These are phyloP conservation scores for Paguma larvata DNA, from an alignment of 2,797 vertebrate genomes.

Conservation along the genomic window DNA sequence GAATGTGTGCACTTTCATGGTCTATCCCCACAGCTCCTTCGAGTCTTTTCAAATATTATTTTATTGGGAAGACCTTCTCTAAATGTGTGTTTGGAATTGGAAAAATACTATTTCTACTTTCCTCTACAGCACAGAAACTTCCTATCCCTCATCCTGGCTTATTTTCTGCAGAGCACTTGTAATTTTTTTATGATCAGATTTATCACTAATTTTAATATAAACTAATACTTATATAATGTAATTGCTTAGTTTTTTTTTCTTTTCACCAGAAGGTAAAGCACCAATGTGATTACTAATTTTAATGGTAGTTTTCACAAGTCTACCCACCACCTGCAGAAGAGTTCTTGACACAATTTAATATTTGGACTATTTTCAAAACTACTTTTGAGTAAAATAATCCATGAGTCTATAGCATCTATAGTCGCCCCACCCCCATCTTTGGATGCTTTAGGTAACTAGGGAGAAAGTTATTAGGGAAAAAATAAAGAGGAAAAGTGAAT, in stretches of 20 bases:
- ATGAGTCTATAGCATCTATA: not conserved
- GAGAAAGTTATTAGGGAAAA: not conserved
- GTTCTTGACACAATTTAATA: not conserved
- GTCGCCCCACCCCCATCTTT: accelerated
- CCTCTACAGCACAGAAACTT: not conserved
- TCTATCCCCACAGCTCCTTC: not conserved
- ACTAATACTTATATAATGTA: not conserved
- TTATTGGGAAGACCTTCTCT: not conserved
- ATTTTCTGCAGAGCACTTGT: not conserved
- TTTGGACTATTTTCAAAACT: not conserved
- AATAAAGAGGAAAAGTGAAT: not conserved
- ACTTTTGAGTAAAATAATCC: not conserved
- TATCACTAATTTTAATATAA: not conserved
- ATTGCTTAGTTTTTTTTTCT: not conserved
- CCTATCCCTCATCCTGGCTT: not conserved
- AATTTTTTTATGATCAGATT: not conserved
- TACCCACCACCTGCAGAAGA: not conserved
- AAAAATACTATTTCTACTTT: not conserved
- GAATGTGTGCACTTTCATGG: not conserved
- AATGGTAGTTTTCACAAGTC: not conserved
- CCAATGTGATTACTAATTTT: not conserved
- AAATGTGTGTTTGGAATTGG: not conserved
- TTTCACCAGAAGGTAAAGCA: not conserved
- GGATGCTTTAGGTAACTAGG: not conserved
- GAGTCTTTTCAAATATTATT: not conserved